phyloP scores from a whole-genome alignment of 2,888 invertebrate species.

The Papilio protenor region DNA sequence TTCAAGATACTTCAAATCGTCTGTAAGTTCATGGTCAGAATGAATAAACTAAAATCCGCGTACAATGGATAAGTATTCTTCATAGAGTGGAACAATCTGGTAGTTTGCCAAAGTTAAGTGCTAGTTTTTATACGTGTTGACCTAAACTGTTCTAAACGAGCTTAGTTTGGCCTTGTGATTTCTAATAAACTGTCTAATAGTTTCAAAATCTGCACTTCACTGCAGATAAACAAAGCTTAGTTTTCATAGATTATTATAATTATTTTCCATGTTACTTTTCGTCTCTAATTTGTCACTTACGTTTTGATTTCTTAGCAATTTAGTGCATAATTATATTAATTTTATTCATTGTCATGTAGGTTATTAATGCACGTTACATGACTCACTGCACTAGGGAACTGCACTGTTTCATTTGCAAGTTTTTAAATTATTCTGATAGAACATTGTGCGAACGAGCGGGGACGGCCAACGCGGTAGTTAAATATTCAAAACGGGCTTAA shows the following conservation, averaged over 20 bases:
- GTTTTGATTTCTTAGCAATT: not conserved
- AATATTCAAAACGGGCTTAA: no score
- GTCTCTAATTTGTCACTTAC: not conserved
- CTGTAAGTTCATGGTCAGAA: constrained; percentile 26
- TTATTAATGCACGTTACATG: no score
- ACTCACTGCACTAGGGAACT: no score
- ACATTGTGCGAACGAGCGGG: no score
- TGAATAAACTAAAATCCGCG: constrained; percentile 21
- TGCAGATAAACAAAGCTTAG: no score
- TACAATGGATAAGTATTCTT: constrained; percentile 24
- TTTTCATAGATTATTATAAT: no score
- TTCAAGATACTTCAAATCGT: not conserved
- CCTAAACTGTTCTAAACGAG: constrained; percentile 21
- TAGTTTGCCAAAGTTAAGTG: constrained; percentile 35
- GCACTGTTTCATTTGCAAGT: no score
- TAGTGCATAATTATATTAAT: not conserved
- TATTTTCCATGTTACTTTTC: not conserved
- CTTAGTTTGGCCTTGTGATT: constrained; percentile 27
- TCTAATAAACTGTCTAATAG: not conserved
- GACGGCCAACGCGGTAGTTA: no score
- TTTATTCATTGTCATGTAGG: not conserved
- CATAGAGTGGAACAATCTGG: constrained; percentile 25
- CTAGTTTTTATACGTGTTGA: constrained; percentile 26
- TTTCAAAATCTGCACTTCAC: no score
- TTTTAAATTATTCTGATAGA: no score